Conservation (phyloP, 2,113 vertebrate genomes). For the Collichthys lucidus region DNA sequence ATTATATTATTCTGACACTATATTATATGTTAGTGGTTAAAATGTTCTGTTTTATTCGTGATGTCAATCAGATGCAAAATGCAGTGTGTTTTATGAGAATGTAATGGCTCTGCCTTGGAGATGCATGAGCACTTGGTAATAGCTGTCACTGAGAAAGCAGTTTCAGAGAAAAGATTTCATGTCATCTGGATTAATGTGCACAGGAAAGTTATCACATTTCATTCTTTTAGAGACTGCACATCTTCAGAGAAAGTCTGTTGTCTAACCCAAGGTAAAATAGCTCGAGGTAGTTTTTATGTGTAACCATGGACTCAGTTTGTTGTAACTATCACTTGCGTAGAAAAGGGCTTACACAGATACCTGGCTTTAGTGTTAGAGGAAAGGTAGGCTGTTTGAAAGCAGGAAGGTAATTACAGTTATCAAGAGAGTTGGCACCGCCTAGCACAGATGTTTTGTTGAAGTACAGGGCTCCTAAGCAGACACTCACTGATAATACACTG, state of each 20-base stretch:
- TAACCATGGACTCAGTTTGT: neutral
- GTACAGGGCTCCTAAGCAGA: conserved; percentile 24
- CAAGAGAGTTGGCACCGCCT: conserved; percentile 32
- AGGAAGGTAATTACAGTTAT: conserved; percentile 54
- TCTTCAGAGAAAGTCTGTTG: neutral
- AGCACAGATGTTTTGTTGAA: conserved; percentile 55
- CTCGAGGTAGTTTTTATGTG: conserved; percentile 9
- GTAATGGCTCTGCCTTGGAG: neutral
- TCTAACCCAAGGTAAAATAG: neutral
- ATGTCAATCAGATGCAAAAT: conserved; percentile 3
- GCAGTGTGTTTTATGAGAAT: conserved; percentile 7
- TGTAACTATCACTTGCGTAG: conserved; percentile 31
- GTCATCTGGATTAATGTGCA: neutral
- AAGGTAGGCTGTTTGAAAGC: conserved; percentile 30
- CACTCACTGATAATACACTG: neutral
- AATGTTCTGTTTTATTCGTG: neutral
- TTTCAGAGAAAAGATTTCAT: conserved; percentile 8
- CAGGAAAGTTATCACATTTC: neutral
- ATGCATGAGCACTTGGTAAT: neutral
- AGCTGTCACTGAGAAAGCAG: neutral
- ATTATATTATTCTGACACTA: neutral
- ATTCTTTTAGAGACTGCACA: neutral
- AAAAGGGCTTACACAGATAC: conserved; percentile 2
- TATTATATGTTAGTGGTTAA: neutral
- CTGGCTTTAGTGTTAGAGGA: conserved; percentile 13